Base-by-base conservation (phyloP, 2,888 invertebrate species). In the Selenia dentaria region DNA sequence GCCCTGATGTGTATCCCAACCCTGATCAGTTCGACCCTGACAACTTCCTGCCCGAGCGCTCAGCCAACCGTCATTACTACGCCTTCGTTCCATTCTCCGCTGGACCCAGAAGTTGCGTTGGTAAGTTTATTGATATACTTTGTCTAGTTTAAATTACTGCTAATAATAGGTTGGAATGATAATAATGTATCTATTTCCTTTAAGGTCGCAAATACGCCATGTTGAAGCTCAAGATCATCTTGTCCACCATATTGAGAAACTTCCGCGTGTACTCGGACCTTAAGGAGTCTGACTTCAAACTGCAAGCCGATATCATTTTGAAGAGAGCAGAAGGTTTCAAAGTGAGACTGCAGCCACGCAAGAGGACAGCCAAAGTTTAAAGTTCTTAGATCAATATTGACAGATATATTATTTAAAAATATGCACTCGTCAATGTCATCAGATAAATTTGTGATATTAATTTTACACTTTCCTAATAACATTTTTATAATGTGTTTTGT, bases 51-150 rank as follows among this genome's bases (percentile, higher is more conserved):
- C 95, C 96, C 0, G 96, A 97, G 69, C 93, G 92, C 57, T 94
- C 94, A 51, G 94, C 94, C 34, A 93, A 93, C 62, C 93, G 97
- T 49, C 96, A 96, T 70, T 96, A 95, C 70, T 96, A 96, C 73
- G 93, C 95, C 2, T 96, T 94, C 67, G 93, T 96, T 38, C 96
- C 96, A 6, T 96, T 96, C 91, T 96, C 95, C 36, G 96, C 96
- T 50, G 96, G 96, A 25, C 96, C 96, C 3, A 93, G 96, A 64
- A 95, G 95, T 84, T 95, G 95, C 73, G 95, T 95, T 51, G 95
- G 95, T 94, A 65, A 88, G 94, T 81, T 34, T 31, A 43, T 6
- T 28, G 33, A 11, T 6, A 1, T 24, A n/a, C 22, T 8, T 22
- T 8, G 8, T 22, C 22, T 22, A 22, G 22, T 8, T 13, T 16